Evolutionary conservation across 2,113 vertebrate genomes (phyloP), one percentile per base, ranked within the genome.

Genomic region (Macquaria ambigua): DNA sequence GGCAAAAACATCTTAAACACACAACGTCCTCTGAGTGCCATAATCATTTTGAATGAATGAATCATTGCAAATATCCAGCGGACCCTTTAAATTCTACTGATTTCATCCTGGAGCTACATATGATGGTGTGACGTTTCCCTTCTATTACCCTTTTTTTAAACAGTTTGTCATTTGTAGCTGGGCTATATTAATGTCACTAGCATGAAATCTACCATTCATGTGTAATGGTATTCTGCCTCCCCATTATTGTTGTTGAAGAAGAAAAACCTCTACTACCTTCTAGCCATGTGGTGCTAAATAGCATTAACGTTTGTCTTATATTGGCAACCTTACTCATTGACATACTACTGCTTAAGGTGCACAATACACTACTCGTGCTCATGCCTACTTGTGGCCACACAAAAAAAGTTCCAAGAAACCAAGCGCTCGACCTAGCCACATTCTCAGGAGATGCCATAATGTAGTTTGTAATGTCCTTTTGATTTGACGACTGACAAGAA

Each of bases 21-120:
- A 72, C 58, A 18, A 53, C 34, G 68, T 84, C 70, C 64, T 77
- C 73, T 25, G 85, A 84, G 86, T 91, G 90, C 92, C 89, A 87
- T 84, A 70, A 80, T 72, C 62, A 55, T 58, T 81, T 21, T 73
- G 56, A 89, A 70, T 77, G 74, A 90, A 77, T 80, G 55, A 74
- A 89, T 75, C 79, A 83, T 69, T 86, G 69, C 78, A 81, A 84
- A 89, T 69, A 89, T 85, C 56, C 4, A 92, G 67, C 77, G 15
- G 48, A 87, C 84, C 92, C 91, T 95, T 93, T 95, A 92, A 92
- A 89, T 85, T 86, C 75, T 79, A 80, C 64, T 81, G 62, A 81
- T 87, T 71, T 82, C 79, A 78, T 82, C 61, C 31, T 84, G 75
- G 39, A 89, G 84, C 59, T 62, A 48, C 46, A 43, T 64, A 1